Conservation (phyloP, 1,140 invertebrate species). For the Caenorhabditis brenneri region DNA sequence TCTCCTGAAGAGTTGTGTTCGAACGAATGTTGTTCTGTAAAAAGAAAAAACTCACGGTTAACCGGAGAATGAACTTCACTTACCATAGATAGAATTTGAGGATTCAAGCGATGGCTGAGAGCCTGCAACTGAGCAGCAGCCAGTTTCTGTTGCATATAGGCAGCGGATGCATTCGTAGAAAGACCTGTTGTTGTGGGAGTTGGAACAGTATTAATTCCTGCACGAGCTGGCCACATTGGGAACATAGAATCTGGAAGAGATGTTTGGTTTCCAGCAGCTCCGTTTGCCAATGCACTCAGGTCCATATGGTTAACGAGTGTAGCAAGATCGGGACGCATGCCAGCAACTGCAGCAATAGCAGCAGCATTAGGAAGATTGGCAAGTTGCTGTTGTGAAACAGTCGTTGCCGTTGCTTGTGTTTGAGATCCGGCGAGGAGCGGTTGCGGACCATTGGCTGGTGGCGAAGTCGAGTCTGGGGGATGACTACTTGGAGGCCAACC, state of each 20-base stretch:
- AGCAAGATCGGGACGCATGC: not conserved
- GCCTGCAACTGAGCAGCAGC: constrained; percentile 18
- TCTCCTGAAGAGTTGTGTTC: not conserved
- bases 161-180: not conserved
- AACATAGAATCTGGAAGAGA: not conserved
- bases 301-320: not conserved
- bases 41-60: no score
- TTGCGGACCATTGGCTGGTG: not conserved
- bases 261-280: not conserved
- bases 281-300: not conserved
- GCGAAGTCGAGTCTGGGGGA: constrained; percentile 50
- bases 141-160: constrained; percentile 17
- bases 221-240: not conserved
- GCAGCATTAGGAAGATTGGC: constrained; percentile 1
- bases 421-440: not conserved
- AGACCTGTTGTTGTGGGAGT: constrained; percentile 85
- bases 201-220: constrained; percentile 77
- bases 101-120: not conserved
- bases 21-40: not conserved
- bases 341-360: constrained; percentile 20
- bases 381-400: not conserved
- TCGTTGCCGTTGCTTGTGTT: not conserved
- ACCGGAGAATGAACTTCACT: no score
- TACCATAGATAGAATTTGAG: constrained; percentile 1
- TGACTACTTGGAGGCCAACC: constrained; percentile 55